Conservation (phyloP, 23 tunicate genomes). For the Ascidia mentula region DNA sequence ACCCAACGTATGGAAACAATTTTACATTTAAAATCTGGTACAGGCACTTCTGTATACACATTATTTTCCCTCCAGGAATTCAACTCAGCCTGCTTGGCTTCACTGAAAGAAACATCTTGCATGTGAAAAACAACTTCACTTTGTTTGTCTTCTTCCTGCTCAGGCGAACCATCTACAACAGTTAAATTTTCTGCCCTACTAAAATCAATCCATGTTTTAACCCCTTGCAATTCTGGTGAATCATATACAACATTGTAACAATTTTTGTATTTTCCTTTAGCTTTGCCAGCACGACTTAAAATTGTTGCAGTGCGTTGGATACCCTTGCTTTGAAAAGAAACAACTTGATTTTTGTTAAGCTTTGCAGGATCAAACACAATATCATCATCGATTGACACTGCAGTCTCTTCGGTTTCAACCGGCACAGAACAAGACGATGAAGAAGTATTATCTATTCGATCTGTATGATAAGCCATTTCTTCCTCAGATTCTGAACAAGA, state of each 20-base stretch:
- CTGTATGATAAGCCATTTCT: too few relatives aligned
- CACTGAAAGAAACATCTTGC: neutral
- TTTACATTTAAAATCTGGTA: neutral
- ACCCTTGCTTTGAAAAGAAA: neutral
- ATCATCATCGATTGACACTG: neutral
- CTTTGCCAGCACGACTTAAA: neutral
- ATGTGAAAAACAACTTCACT: neutral
- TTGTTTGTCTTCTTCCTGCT: neutral
- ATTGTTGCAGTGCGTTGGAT: neutral
- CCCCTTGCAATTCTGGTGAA: neutral
- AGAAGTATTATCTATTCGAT: too few relatives aligned
- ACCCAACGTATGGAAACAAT: constrained; percentile 10
- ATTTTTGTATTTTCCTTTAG: neutral
- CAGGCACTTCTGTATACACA: neutral
- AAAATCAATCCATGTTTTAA: neutral
- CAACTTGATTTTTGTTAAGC: neutral
- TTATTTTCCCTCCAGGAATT: neutral
- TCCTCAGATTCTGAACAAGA: too few relatives aligned
- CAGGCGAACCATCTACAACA: neutral
- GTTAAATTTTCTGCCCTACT: neutral
- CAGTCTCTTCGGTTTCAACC: neutral
- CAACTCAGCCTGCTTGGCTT: neutral
- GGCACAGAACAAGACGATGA: too few relatives aligned
- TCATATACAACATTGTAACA: neutral
- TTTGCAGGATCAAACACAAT: neutral